Percentiles rank a stretch among this genome's conserved stretches.
Conservation (phyloP, 2,113 vertebrate genomes). For the Hassar affinis region DNA sequence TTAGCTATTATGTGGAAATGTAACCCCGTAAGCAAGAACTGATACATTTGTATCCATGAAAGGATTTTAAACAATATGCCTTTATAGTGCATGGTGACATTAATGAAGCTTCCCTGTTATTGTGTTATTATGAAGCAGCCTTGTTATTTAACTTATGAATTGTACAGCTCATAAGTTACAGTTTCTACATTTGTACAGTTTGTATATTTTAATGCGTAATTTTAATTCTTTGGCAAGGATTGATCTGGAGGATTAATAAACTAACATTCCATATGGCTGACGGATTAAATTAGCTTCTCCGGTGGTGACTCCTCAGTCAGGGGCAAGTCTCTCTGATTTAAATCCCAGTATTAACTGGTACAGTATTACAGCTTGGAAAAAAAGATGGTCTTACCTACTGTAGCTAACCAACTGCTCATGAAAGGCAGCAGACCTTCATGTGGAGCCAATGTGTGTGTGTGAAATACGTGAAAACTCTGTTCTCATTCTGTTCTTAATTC, state of each 20-base stretch:
- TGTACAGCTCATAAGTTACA: background rate
- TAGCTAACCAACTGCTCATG: background rate
- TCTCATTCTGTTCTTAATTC: background rate
- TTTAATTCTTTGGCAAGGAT: background rate
- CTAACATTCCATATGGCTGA: conserved; percentile 12
- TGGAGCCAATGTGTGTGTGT: background rate
- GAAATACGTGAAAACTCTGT: background rate
- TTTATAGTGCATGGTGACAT: background rate
- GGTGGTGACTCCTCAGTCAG: conserved; percentile 7
- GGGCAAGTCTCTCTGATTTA: background rate
- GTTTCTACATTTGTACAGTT: background rate
- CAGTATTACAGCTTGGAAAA: background rate
- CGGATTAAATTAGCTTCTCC: background rate
- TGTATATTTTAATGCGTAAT: background rate
- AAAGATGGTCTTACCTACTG: background rate
- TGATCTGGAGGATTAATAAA: background rate
- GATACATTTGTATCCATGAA: background rate
- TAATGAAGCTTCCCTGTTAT: background rate
- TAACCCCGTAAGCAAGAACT: background rate
- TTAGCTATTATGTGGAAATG: background rate
- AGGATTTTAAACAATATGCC: background rate
- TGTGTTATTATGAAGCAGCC: too few relatives aligned
- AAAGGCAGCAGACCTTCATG: background rate
- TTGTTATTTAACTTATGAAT: background rate
- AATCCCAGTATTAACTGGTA: background rate